Evolutionary conservation across 2,113 vertebrate species (phyloP).

Genomic region (Thalassarche chlororhynchos): DNA sequence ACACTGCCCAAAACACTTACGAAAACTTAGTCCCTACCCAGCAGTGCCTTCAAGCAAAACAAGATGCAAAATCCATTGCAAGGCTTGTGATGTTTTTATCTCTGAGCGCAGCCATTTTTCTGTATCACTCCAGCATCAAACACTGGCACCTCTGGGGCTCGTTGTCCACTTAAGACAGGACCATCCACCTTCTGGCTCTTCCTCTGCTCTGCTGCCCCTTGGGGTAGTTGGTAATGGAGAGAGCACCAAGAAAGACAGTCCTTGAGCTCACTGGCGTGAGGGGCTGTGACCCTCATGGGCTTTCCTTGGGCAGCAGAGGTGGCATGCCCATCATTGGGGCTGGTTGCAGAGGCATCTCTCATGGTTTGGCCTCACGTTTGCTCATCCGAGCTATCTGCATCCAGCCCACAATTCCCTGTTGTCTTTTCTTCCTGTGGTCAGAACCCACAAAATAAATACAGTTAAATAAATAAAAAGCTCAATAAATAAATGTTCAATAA

Average conservation of each 20-base stretch:
- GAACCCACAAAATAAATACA: not conserved
- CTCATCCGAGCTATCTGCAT: not conserved
- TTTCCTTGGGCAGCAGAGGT: not conserved
- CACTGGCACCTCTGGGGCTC: not conserved
- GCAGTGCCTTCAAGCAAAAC: not conserved
- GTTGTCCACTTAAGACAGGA: not conserved
- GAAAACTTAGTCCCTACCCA: not conserved
- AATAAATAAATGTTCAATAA: not conserved
- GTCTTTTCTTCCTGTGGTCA: not conserved
- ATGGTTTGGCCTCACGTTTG: not conserved
- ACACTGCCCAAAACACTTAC: not conserved
- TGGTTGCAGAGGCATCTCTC: not conserved
- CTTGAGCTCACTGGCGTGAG: not conserved
- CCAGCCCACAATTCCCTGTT: not conserved
- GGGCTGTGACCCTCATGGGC: not conserved
- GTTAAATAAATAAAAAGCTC: not conserved
- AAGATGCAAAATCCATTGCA: not conserved
- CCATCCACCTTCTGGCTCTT: not conserved
- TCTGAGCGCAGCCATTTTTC: not conserved
- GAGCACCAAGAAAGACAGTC: not conserved
- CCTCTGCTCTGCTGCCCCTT: not conserved
- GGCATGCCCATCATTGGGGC: rapidly evolving
- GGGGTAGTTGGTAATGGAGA: not conserved
- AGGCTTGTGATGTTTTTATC: not conserved
- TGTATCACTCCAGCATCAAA: not conserved